Percentiles rank a stretch among this genome's conserved stretches.
These are phyloP conservation scores for Halictus ligatus DNA, from an alignment of 2,888 invertebrate genomes.

Conservation along the genomic window DNA sequence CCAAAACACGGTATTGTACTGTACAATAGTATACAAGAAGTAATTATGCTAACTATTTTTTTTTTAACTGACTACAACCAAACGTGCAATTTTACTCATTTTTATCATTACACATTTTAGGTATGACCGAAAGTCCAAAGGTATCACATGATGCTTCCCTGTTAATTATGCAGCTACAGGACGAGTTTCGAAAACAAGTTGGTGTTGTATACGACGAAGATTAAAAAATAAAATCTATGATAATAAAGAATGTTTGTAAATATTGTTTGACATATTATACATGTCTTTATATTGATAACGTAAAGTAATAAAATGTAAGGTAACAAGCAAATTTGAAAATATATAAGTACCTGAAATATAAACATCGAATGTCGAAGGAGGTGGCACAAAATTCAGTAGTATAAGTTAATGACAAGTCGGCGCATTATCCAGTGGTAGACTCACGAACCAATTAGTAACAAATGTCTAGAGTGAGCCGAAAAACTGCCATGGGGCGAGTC, in stretches of 20 bases:
- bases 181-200: slow-evolving; percentile 89
- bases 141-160: slow-evolving; percentile 89
- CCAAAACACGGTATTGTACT: neutral
- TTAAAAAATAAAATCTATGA: slow-evolving; percentile 40
- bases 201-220: slow-evolving; percentile 87
- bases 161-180: slow-evolving; percentile 89
- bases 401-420: no score
- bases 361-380: no score
- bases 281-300: neutral
- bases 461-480: no score
- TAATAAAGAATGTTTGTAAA: neutral
- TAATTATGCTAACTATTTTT: neutral
- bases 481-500: no score
- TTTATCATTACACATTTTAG: slow-evolving; percentile 82
- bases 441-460: no score
- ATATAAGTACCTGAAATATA: no score
- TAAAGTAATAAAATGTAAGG: neutral
- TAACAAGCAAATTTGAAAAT: no score
- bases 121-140: slow-evolving; percentile 89
- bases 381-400: no score
- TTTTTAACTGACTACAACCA: neutral
- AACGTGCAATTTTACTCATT: neutral
- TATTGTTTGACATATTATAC: neutral
- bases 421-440: no score
- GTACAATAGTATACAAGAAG: neutral